phyloP scores from a whole-genome alignment of 2,113 vertebrate species.

The Rhagologus leucostigma region DNA sequence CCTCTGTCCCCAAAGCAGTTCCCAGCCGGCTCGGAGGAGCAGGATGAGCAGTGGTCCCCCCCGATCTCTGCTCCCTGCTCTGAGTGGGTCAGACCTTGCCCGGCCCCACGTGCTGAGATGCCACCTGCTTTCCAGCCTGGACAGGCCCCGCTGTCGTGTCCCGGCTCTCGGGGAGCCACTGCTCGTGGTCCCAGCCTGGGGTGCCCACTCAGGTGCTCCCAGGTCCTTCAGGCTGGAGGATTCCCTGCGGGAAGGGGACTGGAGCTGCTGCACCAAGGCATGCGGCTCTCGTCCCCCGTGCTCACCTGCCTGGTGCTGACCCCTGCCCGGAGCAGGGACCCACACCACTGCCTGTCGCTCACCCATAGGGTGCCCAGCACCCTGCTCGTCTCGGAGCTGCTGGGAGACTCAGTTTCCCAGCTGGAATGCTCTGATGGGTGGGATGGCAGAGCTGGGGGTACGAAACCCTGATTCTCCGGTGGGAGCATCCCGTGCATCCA shows the following conservation, averaged over 20 bases:
- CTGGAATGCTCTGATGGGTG: background rate
- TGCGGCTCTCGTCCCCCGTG: fast-evolving
- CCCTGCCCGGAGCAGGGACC: background rate
- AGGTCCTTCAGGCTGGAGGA: background rate
- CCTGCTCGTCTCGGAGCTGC: background rate
- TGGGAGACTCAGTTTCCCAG: background rate
- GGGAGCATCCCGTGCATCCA: background rate
- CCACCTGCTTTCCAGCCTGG: background rate
- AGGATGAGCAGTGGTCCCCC: background rate
- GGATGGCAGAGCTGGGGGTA: background rate
- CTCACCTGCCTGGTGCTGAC: background rate
- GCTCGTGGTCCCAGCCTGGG: fast-evolving
- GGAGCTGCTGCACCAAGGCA: background rate
- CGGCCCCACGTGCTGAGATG: background rate
- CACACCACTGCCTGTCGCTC: fast-evolving
- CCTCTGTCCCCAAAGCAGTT: background rate
- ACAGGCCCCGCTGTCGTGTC: background rate
- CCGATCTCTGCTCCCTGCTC: fast-evolving
- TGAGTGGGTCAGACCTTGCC: background rate
- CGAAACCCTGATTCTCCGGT: fast-evolving
- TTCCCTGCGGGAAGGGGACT: background rate
- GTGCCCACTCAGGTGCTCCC: fast-evolving
- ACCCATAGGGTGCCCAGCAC: background rate
- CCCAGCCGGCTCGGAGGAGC: fast-evolving
- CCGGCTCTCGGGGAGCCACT: fast-evolving